These are phyloP conservation scores for Oryzias dopingdopingensis DNA, from an alignment of 2,797 vertebrate genomes.

Conservation along the genomic window DNA sequence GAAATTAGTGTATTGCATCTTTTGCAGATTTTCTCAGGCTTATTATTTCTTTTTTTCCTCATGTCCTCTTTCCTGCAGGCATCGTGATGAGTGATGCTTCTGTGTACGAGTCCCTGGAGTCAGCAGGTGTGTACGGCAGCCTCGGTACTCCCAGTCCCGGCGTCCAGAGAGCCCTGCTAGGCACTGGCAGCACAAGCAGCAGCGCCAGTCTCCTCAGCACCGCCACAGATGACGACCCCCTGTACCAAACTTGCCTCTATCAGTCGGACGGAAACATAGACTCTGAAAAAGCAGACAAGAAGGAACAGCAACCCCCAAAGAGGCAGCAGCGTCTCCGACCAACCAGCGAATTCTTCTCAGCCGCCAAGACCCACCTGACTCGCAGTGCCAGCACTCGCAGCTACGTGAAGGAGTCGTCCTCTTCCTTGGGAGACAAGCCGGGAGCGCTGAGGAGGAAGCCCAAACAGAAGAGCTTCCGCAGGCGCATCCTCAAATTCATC, in stretches of 20 bases:
- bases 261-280: slow-evolving; percentile 49
- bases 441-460: slow-evolving; percentile 79
- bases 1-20: too few species aligned
- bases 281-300: slow-evolving; percentile 32
- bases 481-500: slow-evolving; percentile 91
- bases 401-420: slow-evolving; percentile 60
- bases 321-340: slow-evolving; percentile 60
- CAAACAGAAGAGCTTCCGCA: slow-evolving; percentile 89
- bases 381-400: slow-evolving; percentile 88
- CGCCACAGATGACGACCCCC: slow-evolving; percentile 80
- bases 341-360: slow-evolving; percentile 72
- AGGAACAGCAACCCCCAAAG: slow-evolving; percentile 19
- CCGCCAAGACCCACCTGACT: slow-evolving; percentile 75
- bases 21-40: too few species aligned
- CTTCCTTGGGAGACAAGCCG: slow-evolving; percentile 65
- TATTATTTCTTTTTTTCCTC: background rate
- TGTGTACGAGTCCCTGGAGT: slow-evolving; percentile 92
- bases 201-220: slow-evolving; percentile 77
- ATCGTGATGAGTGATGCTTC: slow-evolving; percentile 91
- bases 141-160: slow-evolving; percentile 73
- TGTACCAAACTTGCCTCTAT: slow-evolving; percentile 91
- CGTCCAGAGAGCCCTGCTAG: slow-evolving; percentile 65
- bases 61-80: slow-evolving; percentile 64
- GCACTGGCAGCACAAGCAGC: slow-evolving; percentile 78
- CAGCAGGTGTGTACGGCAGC: slow-evolving; percentile 84